Conservation (phyloP, 2,113 vertebrate genomes). For the Eidolon helvum region DNA sequence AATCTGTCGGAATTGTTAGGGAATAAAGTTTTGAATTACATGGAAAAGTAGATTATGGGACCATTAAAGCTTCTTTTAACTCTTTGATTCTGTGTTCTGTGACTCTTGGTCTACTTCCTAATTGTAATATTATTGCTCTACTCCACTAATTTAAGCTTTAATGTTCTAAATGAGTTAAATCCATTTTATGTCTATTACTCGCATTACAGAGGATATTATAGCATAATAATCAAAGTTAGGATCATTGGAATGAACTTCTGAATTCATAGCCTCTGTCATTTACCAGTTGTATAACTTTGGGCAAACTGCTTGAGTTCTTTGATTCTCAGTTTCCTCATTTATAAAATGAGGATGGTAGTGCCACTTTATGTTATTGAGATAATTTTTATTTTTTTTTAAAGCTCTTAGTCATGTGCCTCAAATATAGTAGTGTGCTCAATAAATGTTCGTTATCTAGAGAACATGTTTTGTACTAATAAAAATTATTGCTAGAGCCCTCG, state of each 20-base stretch:
- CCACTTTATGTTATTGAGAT: background rate
- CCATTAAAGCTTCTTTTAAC: background rate
- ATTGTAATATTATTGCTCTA: background rate
- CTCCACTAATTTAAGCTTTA: background rate
- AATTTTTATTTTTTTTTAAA: conserved; percentile 10
- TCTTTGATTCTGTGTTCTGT: background rate
- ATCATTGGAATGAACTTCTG: background rate
- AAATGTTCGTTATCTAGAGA: background rate
- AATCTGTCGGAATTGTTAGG: background rate
- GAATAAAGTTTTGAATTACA: background rate
- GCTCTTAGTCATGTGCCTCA: background rate
- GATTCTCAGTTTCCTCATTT: background rate
- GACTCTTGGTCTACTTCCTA: background rate
- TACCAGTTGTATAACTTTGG: background rate
- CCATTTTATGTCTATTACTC: background rate
- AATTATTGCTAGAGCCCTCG: background rate
- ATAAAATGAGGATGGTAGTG: background rate
- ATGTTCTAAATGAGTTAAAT: background rate
- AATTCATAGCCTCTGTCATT: background rate
- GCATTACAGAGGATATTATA: background rate
- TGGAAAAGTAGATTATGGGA: background rate
- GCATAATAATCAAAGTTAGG: background rate
- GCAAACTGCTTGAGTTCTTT: background rate
- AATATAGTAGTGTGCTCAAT: background rate
- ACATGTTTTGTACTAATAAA: background rate